These are phyloP conservation scores for Corythucha ciliata DNA, from an alignment of 2,888 invertebrate genomes.

Conservation along the genomic window DNA sequence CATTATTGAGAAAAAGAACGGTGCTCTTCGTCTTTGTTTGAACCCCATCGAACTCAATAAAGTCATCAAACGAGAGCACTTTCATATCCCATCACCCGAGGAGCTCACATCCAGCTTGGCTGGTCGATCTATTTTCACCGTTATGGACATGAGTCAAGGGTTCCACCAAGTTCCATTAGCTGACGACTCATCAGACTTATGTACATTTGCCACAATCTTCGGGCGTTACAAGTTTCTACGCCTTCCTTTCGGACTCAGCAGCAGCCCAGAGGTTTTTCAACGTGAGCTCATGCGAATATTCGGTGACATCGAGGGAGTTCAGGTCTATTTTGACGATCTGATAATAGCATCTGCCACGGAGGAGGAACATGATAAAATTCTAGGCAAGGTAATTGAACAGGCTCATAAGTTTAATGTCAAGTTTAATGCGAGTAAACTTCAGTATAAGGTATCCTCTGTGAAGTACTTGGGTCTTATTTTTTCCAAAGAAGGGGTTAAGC, in stretches of 20 bases:
- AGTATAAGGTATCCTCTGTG: not conserved
- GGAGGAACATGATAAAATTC: constrained; percentile 1
- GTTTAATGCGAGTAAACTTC: not conserved
- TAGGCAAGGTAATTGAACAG: not conserved
- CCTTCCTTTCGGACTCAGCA: not conserved
- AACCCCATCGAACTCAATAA: too few relatives aligned
- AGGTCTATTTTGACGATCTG: not conserved
- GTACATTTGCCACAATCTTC: not conserved
- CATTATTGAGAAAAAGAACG: too few relatives aligned
- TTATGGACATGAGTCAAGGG: constrained; percentile 2
- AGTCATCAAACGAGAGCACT: not conserved
- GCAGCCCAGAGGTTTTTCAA: constrained; percentile 3
- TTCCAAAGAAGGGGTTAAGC: not conserved
- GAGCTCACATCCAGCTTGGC: not conserved
- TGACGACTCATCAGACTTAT: not conserved
- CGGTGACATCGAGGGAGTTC: constrained; percentile 4
- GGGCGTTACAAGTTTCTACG: not conserved
- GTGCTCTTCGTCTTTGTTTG: too few relatives aligned
- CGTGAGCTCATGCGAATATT: not conserved
- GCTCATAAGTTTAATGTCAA: not conserved
- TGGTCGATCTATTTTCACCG: not conserved
- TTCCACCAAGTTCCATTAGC: not conserved
- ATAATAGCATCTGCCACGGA: not conserved
- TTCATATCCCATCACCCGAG: not conserved
- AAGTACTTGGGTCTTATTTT: not conserved